These are phyloP conservation scores for Buphagus erythrorhynchus DNA, from an alignment of 2,797 vertebrate genomes.

Conservation along the genomic window DNA sequence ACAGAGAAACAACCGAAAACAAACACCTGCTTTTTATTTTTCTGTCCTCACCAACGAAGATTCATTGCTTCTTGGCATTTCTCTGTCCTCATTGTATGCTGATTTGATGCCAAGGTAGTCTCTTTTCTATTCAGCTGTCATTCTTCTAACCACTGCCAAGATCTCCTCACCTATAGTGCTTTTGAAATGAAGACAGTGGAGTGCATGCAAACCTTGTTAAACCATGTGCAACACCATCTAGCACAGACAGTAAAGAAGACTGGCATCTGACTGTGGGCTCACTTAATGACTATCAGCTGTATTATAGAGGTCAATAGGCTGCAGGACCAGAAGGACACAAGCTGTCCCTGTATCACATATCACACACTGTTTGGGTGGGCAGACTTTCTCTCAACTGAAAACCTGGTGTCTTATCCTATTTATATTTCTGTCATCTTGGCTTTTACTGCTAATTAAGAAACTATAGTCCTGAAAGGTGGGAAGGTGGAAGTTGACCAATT, in stretches of 20 bases:
- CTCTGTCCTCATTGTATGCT: accelerated
- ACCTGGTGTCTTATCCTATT: background rate
- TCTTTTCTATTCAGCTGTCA: background rate
- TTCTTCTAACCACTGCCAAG: background rate
- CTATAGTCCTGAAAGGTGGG: background rate
- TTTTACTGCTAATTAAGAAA: background rate
- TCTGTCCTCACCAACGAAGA: background rate
- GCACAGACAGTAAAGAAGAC: background rate
- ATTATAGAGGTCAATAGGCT: background rate
- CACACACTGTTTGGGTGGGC: background rate
- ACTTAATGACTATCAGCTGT: background rate
- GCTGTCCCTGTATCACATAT: background rate
- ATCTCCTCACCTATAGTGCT: background rate
- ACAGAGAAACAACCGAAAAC: background rate
- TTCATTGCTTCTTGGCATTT: background rate
- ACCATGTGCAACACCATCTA: background rate
- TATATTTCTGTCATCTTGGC: background rate
- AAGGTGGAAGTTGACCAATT: background rate
- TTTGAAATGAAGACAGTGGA: background rate
- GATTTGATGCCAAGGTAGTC: background rate
- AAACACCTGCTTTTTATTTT: background rate
- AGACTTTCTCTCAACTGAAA: background rate
- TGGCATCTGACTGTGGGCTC: background rate
- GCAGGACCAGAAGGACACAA: background rate
- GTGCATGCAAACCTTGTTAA: background rate